Percentiles rank a stretch among this genome's conserved stretches.
Evolutionary conservation across 2,113 vertebrate species (phyloP).

Genomic region (Raja brachyura): DNA sequence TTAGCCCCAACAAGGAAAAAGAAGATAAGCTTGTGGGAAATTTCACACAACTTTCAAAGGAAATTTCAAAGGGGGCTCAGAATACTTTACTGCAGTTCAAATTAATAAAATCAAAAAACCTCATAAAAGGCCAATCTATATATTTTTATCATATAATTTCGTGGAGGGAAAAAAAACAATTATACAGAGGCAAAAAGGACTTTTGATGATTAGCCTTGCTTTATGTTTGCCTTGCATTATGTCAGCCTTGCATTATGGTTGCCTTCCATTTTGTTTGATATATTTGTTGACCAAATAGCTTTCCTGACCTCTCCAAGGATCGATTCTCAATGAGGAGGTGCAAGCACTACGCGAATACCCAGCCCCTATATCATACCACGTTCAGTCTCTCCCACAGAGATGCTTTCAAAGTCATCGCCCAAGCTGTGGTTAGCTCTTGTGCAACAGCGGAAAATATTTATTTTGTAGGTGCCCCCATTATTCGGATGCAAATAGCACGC

Average conservation of each 20-base stretch:
- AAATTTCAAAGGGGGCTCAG: neutral
- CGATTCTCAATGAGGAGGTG: neutral
- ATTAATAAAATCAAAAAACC: neutral
- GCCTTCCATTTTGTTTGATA: neutral
- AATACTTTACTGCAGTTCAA: neutral
- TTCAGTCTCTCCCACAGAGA: neutral
- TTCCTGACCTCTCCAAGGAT: neutral
- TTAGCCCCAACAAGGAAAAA: neutral
- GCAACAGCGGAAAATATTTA: constrained; percentile 14
- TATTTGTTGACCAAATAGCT: neutral
- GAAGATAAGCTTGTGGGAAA: neutral
- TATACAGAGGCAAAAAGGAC: neutral
- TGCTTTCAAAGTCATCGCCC: neutral
- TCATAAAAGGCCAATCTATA: neutral
- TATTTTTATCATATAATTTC: neutral
- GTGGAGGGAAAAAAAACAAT: neutral
- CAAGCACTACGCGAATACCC: neutral
- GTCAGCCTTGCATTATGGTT: neutral
- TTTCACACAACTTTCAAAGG: neutral
- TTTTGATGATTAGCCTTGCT: neutral
- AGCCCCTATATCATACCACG: neutral
- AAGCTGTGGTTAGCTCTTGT: neutral
- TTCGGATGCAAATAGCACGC: constrained; percentile 21
- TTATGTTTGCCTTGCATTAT: neutral
- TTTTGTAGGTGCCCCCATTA: neutral